Evolutionary conservation across 1,140 invertebrate species (phyloP), one percentile per base, ranked within the genome.

Genomic region (Procambarus virginalis): DNA sequence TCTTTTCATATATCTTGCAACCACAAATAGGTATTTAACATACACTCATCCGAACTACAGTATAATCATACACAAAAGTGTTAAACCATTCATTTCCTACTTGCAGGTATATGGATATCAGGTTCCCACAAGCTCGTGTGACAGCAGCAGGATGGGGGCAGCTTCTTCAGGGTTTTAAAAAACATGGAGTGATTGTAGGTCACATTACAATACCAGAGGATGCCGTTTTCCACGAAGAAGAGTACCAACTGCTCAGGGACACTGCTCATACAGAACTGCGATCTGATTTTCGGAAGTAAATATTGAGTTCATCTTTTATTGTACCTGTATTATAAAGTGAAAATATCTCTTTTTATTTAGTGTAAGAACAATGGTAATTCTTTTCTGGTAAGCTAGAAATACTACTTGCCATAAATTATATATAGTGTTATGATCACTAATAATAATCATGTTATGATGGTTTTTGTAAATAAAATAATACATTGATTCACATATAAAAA

Each of bases 251-350:
- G 17, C 60, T 84, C 9, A 60, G 68, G 64, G 34, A 73, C 8
- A 46, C 68, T n/a, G 82, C 82, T 84, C 68, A 51, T 51, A 2
- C 70, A 48, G 2, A 4, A 22, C 17, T 46, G 17, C 48, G 64
- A 84, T 84, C 22, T 84, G 68, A 68, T n/a, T 84, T 84, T 75
- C 60, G 68, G 4, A 84, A 68, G 82, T 84, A 73, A 48, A 4
- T 34, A 34, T 34, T 34, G 34, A 58, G 55, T 58, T 9, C 55
- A 9, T 6, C 55, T 58, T 58, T 6, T 58, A 9, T 58, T 12
- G 8, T 12, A 58, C 6, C 55, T 58, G 55, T 58, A 58, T 34
- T 34, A 1, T 34, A 12, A 12, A 12, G 55, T 58, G 55, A 58
- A 58, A 9, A 9, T 58, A 58, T 9, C 55, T 9, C 55, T 9